Base-by-base conservation (phyloP, 2,113 vertebrate species). In the Cyprinodon brontotheroides region DNA sequence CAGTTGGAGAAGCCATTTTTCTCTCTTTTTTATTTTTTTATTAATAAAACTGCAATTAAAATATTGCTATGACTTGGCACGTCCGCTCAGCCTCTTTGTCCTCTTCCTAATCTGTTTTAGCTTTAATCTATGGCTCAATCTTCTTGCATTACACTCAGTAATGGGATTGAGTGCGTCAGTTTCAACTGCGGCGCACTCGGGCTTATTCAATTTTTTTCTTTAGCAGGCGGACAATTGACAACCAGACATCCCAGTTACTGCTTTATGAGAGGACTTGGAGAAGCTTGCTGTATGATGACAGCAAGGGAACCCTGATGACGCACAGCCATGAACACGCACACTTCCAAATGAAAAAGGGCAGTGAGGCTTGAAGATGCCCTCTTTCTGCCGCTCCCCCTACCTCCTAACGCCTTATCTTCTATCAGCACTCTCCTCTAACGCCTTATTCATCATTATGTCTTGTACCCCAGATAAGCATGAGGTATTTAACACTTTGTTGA, bases 301-400 rank as follows among this genome's bases (percentile, higher is more conserved):
- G 15, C 40, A 12, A 75, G 80, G 74, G 64, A 84, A 87, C 59
- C 72, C 79, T 71, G 71, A 76, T 83, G 87, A 89, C 64, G 69
- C 76, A 86, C 59, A 73, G 29, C 39, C 50, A 64, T 40, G 69
- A 59, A 7, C 73, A 72, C 63, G 74, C 43, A 29, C 59, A 64
- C 10, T 40, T 20, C 36, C 66, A 79, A 85, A 90, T 86, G 79
- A 86, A 83, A 89, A 86, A 89, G 11, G 78, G 17, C 83, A 83
- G 40, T 60, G 85, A 85, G 45, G 85, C 86, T 75, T 89, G 88
- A 92, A 81, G 86, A 87, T 91, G 88, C 80, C 91, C 87, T 74
- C 79, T 77, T 57, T 70, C 38, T n/a, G 22, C 3, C 53, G 70
- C 76, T 74, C 57, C 11, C 45, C 77, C 41, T 68, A 37, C 77